Evolutionary conservation across 2,888 invertebrate species (phyloP).

Genomic region (Aphidius colemani): DNA sequence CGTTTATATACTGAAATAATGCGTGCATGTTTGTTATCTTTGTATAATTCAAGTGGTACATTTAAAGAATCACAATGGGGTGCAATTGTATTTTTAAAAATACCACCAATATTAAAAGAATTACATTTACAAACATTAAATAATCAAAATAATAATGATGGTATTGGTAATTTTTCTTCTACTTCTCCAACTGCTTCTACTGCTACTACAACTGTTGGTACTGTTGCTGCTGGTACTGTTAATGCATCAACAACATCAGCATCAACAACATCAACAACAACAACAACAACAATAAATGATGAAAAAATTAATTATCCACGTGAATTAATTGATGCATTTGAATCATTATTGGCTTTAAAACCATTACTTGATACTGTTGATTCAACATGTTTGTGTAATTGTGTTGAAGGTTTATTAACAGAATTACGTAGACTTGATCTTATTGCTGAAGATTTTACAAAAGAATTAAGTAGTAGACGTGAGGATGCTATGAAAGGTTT

Average conservation of each 20-base stretch:
- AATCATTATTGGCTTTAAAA: constrained; percentile 81
- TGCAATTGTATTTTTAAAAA: constrained; percentile 90
- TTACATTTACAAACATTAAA: constrained; percentile 67
- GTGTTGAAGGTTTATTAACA: constrained; percentile 80
- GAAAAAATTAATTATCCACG: constrained; percentile 72
- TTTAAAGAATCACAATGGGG: constrained; percentile 91
- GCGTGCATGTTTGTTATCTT: constrained; percentile 85
- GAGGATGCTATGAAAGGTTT: constrained; percentile 68
- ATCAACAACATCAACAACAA: too few relatives aligned
- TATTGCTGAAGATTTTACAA: constrained; percentile 77
- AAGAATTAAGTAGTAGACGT: constrained; percentile 70
- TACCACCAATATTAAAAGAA: constrained; percentile 79
- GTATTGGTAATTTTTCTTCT: constrained; percentile 16
- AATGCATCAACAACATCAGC: too few relatives aligned
- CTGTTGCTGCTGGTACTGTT: too few relatives aligned
- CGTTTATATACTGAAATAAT: constrained; percentile 88
- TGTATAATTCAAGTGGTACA: constrained; percentile 83
- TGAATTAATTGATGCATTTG: constrained; percentile 82
- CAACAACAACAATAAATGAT: constrained; percentile 41
- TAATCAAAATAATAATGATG: neutral
- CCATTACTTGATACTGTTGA: constrained; percentile 88
- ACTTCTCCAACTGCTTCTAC: constrained; percentile 28
- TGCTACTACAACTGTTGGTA: too few relatives aligned
- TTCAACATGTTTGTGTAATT: constrained; percentile 86
- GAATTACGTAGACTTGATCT: constrained; percentile 81